Evolutionary conservation across 1,140 invertebrate genomes (phyloP).

Genomic region (Pseudomyrmex cubaensis): DNA sequence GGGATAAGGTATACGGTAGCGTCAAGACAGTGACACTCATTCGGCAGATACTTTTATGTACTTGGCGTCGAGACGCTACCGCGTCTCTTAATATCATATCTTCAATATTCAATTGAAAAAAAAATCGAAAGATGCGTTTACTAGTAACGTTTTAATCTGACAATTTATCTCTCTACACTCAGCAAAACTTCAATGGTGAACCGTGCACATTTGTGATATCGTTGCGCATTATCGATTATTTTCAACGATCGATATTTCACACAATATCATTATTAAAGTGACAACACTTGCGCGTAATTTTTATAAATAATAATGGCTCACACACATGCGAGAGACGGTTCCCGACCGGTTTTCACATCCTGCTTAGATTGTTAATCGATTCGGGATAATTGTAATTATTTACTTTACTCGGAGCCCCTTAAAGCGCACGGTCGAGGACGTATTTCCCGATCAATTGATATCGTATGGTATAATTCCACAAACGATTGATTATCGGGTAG

Average conservation of each 20-base stretch:
- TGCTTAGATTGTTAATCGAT: slow-evolving; percentile 57
- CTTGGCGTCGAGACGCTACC: too few species aligned
- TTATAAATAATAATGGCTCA: slow-evolving; percentile 50
- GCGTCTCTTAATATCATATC: too few species aligned
- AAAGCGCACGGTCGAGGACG: background rate
- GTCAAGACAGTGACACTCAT: too few species aligned
- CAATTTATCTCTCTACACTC: too few species aligned
- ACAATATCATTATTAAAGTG: slow-evolving; percentile 1
- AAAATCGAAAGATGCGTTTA: too few species aligned
- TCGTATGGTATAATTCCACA: slow-evolving; percentile 1
- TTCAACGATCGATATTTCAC: slow-evolving; percentile 18
- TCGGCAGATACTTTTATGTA: too few species aligned
- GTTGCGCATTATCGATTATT: background rate
- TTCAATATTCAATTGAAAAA: too few species aligned
- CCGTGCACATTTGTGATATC: too few species aligned
- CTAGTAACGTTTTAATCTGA: too few species aligned
- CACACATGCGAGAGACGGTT: background rate
- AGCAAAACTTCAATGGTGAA: too few species aligned
- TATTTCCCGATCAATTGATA: slow-evolving; percentile 40
- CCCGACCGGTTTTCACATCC: slow-evolving; percentile 58
- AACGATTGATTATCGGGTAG: slow-evolving; percentile 58
- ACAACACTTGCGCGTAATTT: slow-evolving; percentile 11
- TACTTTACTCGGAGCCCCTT: background rate
- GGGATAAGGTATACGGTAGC: too few species aligned
- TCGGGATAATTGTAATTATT: slow-evolving; percentile 21